phyloP scores from a whole-genome alignment of 2,888 invertebrate genomes.

The Octonoba sinensis region DNA sequence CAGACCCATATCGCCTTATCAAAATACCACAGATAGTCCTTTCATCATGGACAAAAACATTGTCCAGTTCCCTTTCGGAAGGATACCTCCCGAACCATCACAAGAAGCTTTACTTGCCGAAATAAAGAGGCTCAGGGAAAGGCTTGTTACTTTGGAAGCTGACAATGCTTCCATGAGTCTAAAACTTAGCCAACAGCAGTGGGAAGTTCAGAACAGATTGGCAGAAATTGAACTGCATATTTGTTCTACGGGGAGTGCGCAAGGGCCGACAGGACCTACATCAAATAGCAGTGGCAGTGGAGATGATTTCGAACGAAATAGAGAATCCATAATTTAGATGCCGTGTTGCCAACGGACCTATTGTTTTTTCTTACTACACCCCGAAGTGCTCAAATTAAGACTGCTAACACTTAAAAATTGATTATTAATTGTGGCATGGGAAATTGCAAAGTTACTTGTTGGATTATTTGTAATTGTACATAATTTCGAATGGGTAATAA shows the following conservation, averaged over 20 bases:
- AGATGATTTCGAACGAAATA: slow-evolving; percentile 86
- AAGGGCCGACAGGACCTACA: slow-evolving; percentile 20
- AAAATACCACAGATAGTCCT: slow-evolving; percentile 34
- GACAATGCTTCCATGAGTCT: slow-evolving; percentile 94
- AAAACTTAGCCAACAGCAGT: slow-evolving; percentile 94
- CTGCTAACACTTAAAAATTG: too few relatives aligned
- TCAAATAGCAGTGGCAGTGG: slow-evolving; percentile 70
- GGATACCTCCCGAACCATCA: slow-evolving; percentile 67
- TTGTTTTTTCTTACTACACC: neutral
- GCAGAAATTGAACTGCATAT: slow-evolving; percentile 98
- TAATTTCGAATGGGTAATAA: too few relatives aligned
- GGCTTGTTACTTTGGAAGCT: slow-evolving; percentile 88
- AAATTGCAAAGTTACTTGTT: too few relatives aligned
- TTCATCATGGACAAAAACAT: slow-evolving; percentile 35
- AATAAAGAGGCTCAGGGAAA: slow-evolving; percentile 90
- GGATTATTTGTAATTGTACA: too few relatives aligned
- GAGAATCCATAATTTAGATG: slow-evolving; percentile 85
- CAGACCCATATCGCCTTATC: slow-evolving; percentile 48
- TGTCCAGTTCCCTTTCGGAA: slow-evolving; percentile 26
- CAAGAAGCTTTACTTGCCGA: slow-evolving; percentile 91
- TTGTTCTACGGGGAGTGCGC: slow-evolving; percentile 72
- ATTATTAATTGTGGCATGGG: too few relatives aligned
- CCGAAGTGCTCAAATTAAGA: neutral
- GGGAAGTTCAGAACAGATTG: slow-evolving; percentile 78
- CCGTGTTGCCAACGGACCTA: slow-evolving; percentile 27